Evolutionary conservation across 1,140 invertebrate species (phyloP), one percentile per base, ranked within the genome.

Genomic region (Pomacea maculata): DNA sequence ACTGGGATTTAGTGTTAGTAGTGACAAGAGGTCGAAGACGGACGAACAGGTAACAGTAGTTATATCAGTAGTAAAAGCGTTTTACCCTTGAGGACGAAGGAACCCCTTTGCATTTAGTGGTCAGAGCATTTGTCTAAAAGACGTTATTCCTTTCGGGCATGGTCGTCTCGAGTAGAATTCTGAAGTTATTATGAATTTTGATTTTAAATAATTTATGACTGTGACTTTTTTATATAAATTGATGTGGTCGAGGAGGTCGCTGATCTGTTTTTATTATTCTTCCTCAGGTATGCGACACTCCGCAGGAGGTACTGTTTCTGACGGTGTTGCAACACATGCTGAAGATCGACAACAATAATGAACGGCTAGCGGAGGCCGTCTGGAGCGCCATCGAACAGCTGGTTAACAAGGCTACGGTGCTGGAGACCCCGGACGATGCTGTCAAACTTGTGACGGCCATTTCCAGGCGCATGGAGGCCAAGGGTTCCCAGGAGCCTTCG

Each of bases 301-400:
- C 97, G 11, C 96, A 97, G 92, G 97, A 98, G 92, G 95, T 96
- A 67, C 95, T 96, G 7, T 99, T 98, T 89, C 92, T 98, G 29
- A 96, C 95, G 86, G 95, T 98, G 72, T 93, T 99, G 9, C 97
- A 98, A 89, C 96, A 98, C 91, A 92, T 99, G 79, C 92, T 98
- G 71, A 94, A 96, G 77, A 95, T 98, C 82, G 97, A 98, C 89
- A 94, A 96, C 0, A 94, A 97, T 89, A 94, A 97, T 90, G 94
- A 98, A n/a, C 64, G 75, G 10, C 79, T 86, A 17, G 82, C 85
- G 55, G 85, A 88, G 34, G 80, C 87, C 29, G 84, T 88, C 71
- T 91, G 90, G 90, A 81, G 88, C 54, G 86, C 98, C 95, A 96
- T 97, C 0, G 97, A 98, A 90, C 95, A 95, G 0, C 91, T 98